phyloP scores from a whole-genome alignment of 2,113 vertebrate genomes.

The Cephalopholis sonnerati region DNA sequence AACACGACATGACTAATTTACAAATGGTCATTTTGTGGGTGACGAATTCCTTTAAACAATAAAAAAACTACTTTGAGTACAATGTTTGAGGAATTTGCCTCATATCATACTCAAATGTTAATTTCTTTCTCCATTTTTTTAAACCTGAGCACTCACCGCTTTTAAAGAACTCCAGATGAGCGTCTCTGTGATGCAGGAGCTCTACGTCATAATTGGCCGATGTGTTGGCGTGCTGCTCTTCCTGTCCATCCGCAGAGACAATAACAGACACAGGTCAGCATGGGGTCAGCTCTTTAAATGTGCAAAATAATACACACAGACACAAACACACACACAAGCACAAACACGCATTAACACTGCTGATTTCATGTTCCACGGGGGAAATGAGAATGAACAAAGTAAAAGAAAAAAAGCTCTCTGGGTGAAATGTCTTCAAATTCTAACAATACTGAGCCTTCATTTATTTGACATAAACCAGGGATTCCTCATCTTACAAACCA shows the following conservation, averaged over 20 bases:
- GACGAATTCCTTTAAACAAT: background rate
- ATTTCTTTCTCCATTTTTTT: background rate
- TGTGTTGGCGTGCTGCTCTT: constrained; percentile 99
- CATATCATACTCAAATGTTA: background rate
- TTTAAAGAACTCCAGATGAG: constrained; percentile 96
- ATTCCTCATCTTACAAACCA: background rate
- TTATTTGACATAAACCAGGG: constrained; percentile 6
- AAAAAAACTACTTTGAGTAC: background rate
- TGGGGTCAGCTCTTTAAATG: constrained; percentile 3
- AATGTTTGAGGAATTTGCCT: background rate
- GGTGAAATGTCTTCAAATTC: constrained; percentile 15
- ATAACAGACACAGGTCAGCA: constrained; percentile 47
- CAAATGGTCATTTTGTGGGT: too few species aligned
- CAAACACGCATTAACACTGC: constrained; percentile 65
- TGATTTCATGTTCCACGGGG: constrained; percentile 79
- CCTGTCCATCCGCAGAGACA: constrained; percentile 86
- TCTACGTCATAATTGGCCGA: constrained; percentile 99
- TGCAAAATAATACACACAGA: background rate
- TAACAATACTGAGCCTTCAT: background rate
- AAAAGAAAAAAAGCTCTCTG: constrained; percentile 47
- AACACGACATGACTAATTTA: too few species aligned
- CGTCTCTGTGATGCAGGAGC: constrained; percentile 96
- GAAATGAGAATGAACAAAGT: constrained; percentile 45
- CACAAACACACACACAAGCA: background rate
- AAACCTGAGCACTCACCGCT: constrained; percentile 87